Percentiles rank a stretch among this genome's conserved stretches.
Evolutionary conservation across 2,113 vertebrate species (phyloP).

Genomic region (Irena cyanogastra): DNA sequence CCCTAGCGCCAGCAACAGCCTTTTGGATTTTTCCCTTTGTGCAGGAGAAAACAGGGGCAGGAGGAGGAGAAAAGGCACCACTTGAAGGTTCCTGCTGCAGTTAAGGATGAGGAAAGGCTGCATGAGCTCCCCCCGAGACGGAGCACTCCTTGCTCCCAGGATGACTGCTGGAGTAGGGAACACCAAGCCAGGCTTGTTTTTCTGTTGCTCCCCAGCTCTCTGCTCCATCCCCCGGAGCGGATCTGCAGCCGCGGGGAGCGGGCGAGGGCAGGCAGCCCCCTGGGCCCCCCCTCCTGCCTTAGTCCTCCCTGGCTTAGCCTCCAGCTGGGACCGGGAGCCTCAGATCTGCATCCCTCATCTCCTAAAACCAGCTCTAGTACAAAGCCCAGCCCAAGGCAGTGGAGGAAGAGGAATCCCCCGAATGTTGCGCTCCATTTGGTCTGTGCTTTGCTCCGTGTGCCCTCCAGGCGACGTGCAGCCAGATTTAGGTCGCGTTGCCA

Average conservation of each 20-base stretch:
- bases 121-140: accelerated
- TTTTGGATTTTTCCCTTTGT: background rate
- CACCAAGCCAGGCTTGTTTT: background rate
- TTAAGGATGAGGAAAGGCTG: background rate
- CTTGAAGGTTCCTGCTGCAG: background rate
- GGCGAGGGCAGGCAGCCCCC: background rate
- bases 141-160: background rate
- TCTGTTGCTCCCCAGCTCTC: background rate
- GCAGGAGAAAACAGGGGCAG: background rate
- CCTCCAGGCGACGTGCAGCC: background rate
- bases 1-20: background rate
- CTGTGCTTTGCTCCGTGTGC: background rate
- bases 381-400: conserved; percentile 26
- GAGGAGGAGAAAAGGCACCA: background rate
- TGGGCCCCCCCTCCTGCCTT: background rate
- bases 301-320: background rate
- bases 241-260: background rate
- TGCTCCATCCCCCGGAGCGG: accelerated
- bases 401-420: background rate
- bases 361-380: conserved; percentile 10
- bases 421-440: background rate
- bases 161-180: background rate
- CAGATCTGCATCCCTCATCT: background rate
- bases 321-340: background rate
- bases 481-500: background rate